Conservation (phyloP, 2,888 invertebrate genomes). For the Drosophila paranaensis region DNA sequence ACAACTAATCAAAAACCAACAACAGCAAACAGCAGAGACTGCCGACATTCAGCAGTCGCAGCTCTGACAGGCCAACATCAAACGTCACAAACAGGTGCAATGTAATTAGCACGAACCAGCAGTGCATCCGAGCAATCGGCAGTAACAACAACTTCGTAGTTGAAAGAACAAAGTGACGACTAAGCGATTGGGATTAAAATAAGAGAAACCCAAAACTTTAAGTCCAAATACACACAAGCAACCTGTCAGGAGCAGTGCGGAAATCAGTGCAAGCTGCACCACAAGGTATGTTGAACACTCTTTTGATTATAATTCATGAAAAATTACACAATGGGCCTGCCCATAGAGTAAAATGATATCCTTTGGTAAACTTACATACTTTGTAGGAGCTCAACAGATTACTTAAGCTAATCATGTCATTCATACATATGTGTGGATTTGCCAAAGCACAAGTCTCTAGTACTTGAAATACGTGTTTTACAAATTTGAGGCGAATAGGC, state of each 20-base stretch:
- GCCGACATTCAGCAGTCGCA: slow-evolving; percentile 45
- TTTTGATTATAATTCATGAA: neutral
- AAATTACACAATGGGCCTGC: too few relatives aligned
- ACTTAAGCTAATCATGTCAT: too few relatives aligned
- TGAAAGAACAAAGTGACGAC: slow-evolving; percentile 32
- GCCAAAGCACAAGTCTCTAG: too few relatives aligned
- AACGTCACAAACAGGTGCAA: slow-evolving; percentile 80
- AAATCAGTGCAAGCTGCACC: slow-evolving; percentile 1
- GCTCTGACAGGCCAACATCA: slow-evolving; percentile 77
- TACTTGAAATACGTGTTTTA: too few relatives aligned
- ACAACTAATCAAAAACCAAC: slow-evolving; percentile 59
- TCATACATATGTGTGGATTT: too few relatives aligned
- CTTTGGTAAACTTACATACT: too few relatives aligned
- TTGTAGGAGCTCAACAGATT: too few relatives aligned
- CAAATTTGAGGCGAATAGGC: too few relatives aligned
- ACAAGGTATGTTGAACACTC: neutral
- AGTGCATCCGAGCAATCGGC: slow-evolving; percentile 50
- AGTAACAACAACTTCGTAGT: slow-evolving; percentile 24
- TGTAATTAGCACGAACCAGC: slow-evolving; percentile 80
- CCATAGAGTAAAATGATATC: too few relatives aligned
- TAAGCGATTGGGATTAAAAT: slow-evolving; percentile 44
- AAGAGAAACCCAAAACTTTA: slow-evolving; percentile 77
- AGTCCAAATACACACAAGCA: slow-evolving; percentile 79
- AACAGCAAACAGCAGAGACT: slow-evolving; percentile 48
- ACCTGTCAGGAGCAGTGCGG: slow-evolving; percentile 18